These are phyloP conservation scores for Danio albolineatus DNA, from an alignment of 2,797 vertebrate genomes.

Conservation along the genomic window DNA sequence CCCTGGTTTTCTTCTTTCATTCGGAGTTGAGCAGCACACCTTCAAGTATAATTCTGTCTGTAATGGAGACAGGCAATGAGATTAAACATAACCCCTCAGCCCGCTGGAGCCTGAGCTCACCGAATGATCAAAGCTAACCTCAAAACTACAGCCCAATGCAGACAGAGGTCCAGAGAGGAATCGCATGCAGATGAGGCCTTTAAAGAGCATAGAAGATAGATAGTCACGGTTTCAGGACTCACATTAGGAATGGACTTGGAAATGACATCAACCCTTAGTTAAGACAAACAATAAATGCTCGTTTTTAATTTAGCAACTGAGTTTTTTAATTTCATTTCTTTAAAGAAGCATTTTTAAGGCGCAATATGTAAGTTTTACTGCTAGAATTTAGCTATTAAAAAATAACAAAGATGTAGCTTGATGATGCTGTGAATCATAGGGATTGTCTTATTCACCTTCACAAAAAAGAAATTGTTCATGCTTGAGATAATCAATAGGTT, in stretches of 20 bases:
- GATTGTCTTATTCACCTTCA: no score
- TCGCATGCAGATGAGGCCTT: conserved; percentile 22
- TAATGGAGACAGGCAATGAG: conserved; percentile 44
- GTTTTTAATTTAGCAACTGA: no score
- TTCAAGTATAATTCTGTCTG: conserved; percentile 53
- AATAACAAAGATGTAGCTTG: no score
- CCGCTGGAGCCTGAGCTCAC: conserved; percentile 39
- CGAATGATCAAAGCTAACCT: conserved; percentile 59
- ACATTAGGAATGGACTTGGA: conserved; percentile 1
- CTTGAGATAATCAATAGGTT: no score
- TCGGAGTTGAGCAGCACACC: conserved; percentile 33
- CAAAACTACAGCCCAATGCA: conserved; percentile 52
- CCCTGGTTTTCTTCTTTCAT: neutral
- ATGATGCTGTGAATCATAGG: no score
- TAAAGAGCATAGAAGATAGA: conserved; percentile 3
- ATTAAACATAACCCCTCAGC: conserved; percentile 57
- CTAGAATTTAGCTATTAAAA: no score
- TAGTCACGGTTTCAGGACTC: conserved; percentile 9
- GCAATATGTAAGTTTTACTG: no score
- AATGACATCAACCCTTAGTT: neutral
- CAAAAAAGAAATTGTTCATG: no score
- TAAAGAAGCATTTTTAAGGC: no score
- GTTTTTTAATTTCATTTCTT: no score
- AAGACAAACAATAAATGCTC: neutral
- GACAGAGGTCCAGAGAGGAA: conserved; percentile 32